Conservation (phyloP, 2,888 invertebrate genomes). For the Volucella zonaria region DNA sequence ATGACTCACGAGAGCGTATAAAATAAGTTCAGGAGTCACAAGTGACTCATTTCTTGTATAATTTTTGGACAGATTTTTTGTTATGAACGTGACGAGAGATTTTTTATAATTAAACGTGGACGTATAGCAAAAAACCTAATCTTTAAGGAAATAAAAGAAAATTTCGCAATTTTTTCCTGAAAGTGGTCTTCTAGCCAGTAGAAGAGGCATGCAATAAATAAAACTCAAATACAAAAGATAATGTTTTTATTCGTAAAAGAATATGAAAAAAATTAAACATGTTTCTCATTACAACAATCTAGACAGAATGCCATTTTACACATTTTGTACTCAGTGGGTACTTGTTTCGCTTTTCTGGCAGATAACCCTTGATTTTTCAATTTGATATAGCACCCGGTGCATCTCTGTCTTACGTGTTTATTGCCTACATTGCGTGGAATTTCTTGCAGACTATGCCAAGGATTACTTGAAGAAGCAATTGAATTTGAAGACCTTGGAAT, state of each 20-base stretch:
- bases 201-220: background rate
- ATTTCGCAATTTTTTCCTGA: background rate
- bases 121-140: background rate
- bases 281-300: background rate
- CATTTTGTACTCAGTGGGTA: background rate
- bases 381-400: slow-evolving; percentile 15
- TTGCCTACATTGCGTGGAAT: background rate
- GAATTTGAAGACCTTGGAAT: background rate
- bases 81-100: background rate
- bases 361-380: too few species aligned
- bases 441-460: background rate
- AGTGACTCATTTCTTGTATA: background rate
- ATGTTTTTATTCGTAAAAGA: background rate
- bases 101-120: background rate
- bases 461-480: background rate
- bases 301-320: background rate
- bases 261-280: background rate
- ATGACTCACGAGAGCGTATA: background rate
- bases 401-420: background rate
- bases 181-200: background rate
- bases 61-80: background rate
- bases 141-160: background rate
- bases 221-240: background rate
- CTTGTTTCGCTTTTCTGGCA: background rate
- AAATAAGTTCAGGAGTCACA: background rate